A percentile compares a stretch with the other conserved stretches of the same genome.
Conservation (phyloP, 2,888 invertebrate species). For the Rhaphigaster nebulosa region DNA sequence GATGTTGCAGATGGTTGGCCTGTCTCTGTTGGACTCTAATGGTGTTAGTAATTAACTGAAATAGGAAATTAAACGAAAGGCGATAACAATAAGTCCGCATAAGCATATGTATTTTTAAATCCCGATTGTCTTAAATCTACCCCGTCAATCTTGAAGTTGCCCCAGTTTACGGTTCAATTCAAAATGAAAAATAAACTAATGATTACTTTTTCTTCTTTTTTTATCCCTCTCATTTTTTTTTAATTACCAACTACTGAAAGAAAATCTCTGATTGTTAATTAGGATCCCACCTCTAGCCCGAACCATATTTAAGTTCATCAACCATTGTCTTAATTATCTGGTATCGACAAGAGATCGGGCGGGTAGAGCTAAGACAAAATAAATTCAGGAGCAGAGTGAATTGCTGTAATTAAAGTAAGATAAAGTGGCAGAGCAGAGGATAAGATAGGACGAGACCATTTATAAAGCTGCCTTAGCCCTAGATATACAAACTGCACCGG, state of each 20-base stretch:
- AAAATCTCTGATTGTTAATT: background rate
- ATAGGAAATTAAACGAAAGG: too few species aligned
- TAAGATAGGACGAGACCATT: conserved; percentile 14
- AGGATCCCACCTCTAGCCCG: background rate
- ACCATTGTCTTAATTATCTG: background rate
- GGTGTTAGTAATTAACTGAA: too few species aligned
- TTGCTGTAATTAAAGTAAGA: conserved; percentile 31
- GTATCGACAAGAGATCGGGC: background rate
- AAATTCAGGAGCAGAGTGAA: conserved; percentile 27
- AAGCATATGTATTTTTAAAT: too few species aligned
- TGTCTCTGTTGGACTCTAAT: too few species aligned
- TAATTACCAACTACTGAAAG: background rate
- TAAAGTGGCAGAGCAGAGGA: background rate
- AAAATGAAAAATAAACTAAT: too few species aligned
- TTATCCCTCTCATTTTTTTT: too few species aligned
- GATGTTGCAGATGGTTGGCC: too few species aligned
- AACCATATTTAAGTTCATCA: background rate
- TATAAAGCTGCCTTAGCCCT: conserved; percentile 29
- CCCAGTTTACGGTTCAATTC: too few species aligned
- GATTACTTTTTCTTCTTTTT: too few species aligned
- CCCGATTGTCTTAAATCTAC: too few species aligned
- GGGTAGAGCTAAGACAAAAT: conserved; percentile 12
- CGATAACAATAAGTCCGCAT: too few species aligned
- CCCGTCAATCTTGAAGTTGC: too few species aligned
- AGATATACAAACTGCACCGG: conserved; percentile 8